Conservation (phyloP, 2,797 vertebrate genomes). For the Emydoidea blandingii region DNA sequence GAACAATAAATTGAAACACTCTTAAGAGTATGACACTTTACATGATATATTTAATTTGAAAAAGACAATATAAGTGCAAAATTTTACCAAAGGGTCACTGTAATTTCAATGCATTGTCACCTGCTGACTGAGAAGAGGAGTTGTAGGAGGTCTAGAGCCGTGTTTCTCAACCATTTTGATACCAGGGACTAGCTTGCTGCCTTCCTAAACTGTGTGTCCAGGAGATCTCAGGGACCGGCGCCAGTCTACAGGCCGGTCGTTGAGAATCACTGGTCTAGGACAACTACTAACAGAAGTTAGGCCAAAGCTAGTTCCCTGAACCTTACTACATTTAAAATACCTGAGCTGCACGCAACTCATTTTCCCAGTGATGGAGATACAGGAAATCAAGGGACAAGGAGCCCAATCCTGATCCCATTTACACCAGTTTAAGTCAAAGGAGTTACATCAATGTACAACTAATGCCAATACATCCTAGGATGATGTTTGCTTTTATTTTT, state of each 20-base stretch:
- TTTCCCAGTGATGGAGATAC: background rate
- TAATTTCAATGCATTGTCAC: background rate
- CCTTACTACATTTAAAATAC: background rate
- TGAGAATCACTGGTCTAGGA: background rate
- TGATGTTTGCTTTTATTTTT: no score
- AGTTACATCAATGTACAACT: background rate
- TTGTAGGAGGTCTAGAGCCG: background rate
- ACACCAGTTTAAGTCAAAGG: background rate
- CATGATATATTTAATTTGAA: background rate
- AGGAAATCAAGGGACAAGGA: background rate
- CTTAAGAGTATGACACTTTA: background rate
- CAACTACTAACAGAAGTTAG: slow-evolving; percentile 14
- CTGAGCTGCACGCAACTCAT: background rate
- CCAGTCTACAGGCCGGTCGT: background rate
- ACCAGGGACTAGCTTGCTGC: background rate
- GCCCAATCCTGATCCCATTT: background rate
- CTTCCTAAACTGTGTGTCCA: background rate
- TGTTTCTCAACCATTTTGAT: background rate
- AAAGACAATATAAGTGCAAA: background rate
- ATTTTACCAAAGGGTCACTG: background rate
- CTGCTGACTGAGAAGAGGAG: background rate
- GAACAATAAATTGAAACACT: background rate
- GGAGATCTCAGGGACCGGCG: background rate
- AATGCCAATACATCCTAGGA: background rate
- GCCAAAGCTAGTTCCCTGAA: slow-evolving; percentile 43